phyloP scores from a whole-genome alignment of 2,797 vertebrate species.

The Chaetodon trifasciatus region DNA sequence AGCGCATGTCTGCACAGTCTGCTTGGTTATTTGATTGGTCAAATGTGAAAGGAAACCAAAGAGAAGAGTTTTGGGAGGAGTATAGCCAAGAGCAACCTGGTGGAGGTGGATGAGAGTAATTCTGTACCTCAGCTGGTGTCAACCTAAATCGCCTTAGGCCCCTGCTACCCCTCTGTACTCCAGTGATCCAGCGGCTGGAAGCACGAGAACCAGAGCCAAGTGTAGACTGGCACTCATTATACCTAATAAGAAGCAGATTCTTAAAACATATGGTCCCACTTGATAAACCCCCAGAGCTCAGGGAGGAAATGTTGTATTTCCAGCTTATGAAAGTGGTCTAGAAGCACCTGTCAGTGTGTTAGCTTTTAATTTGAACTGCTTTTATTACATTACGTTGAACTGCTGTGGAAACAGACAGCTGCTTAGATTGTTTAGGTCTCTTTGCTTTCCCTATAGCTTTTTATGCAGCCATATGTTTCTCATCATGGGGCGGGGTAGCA shows the following conservation, averaged over 20 bases:
- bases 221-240: conserved; percentile 74
- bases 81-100: conserved; percentile 23
- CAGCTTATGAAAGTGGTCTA: conserved; percentile 59
- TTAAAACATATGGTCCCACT: conserved; percentile 80
- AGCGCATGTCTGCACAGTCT: conserved; percentile 4
- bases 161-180: conserved; percentile 24
- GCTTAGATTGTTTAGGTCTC: conserved; percentile 52
- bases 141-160: conserved; percentile 43
- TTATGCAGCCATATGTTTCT: conserved; percentile 57
- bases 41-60: conserved; percentile 27
- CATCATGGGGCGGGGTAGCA: conserved; percentile 37
- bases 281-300: conserved; percentile 69
- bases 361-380: conserved; percentile 72
- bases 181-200: conserved; percentile 59
- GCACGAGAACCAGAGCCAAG: conserved; percentile 54
- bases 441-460: conserved; percentile 55
- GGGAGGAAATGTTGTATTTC: conserved; percentile 81
- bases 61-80: conserved; percentile 24
- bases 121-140: conserved; percentile 66
- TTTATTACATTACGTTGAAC: conserved; percentile 69
- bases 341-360: conserved; percentile 82
- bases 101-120: conserved; percentile 8
- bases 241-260: conserved; percentile 81
- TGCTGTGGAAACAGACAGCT: conserved; percentile 57
- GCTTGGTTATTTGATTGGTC: conserved; percentile 3